Conservation (phyloP, 2,888 invertebrate genomes). For the Crepidodera aurea region DNA sequence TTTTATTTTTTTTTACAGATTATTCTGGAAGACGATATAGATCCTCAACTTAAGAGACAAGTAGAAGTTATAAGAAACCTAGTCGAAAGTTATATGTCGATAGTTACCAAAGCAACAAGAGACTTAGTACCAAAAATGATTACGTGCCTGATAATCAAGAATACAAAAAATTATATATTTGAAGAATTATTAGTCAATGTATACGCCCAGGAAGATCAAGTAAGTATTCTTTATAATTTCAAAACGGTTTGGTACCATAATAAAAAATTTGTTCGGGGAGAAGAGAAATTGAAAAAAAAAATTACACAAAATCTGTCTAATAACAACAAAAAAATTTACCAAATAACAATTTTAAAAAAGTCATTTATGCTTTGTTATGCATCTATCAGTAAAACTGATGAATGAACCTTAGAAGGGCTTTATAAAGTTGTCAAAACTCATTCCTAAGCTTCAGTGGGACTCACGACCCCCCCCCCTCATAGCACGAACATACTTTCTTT, state of each 20-base stretch:
- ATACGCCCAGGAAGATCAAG: slow-evolving; percentile 97
- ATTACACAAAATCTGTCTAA: too few relatives aligned
- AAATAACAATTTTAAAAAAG: too few relatives aligned
- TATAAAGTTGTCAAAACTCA: too few relatives aligned
- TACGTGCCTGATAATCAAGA: slow-evolving; percentile 97
- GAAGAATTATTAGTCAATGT: slow-evolving; percentile 95
- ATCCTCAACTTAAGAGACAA: slow-evolving; percentile 95
- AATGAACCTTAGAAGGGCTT: too few relatives aligned
- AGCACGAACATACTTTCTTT: too few relatives aligned
- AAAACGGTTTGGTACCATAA: not conserved
- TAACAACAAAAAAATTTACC: too few relatives aligned
- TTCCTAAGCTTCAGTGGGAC: too few relatives aligned
- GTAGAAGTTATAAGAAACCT: slow-evolving; percentile 99
- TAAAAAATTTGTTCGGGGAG: not conserved
- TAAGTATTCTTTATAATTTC: slow-evolving; percentile 61
- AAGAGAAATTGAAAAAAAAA: too few relatives aligned
- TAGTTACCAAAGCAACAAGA: slow-evolving; percentile 97
- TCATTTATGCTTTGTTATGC: too few relatives aligned
- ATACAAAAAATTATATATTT: slow-evolving; percentile 96
- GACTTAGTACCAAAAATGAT: slow-evolving; percentile 99
- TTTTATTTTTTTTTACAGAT: slow-evolving; percentile 31
- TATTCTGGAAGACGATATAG: slow-evolving; percentile 52
- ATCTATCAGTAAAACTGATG: too few relatives aligned
- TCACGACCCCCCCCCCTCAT: too few relatives aligned
- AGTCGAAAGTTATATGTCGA: slow-evolving; percentile 99